Percentiles rank a stretch among this genome's conserved stretches.
These are phyloP conservation scores for Heliconius eleuchia DNA, from an alignment of 1,140 invertebrate species.

Conservation along the genomic window DNA sequence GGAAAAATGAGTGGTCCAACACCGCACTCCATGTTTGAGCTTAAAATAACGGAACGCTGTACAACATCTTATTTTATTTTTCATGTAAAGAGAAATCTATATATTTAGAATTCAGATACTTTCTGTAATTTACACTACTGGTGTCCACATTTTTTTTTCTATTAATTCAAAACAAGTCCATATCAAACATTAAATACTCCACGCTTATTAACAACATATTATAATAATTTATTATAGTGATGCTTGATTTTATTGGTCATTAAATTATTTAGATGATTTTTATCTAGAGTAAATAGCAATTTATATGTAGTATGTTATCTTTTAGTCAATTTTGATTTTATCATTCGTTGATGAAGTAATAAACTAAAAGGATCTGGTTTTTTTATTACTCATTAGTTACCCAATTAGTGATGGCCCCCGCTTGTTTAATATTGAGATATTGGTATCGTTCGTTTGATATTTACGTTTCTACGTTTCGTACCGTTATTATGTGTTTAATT, in stretches of 20 bases:
- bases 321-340: slow-evolving; percentile 8
- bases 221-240: neutral
- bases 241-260: neutral
- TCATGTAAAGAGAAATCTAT: neutral
- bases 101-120: neutral
- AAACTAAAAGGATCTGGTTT: slow-evolving; percentile 10
- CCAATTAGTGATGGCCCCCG: neutral
- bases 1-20: too few relatives aligned
- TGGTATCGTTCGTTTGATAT: neutral
- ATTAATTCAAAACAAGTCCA: neutral
- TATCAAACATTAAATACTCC: slow-evolving; percentile 4
- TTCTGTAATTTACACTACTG: neutral
- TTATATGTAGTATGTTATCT: neutral
- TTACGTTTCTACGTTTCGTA: neutral
- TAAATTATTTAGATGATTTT: slow-evolving; percentile 1
- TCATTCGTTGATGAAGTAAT: neutral
- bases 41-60: neutral
- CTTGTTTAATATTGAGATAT: neutral
- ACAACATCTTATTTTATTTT: neutral
- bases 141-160: neutral
- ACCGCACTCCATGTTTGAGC: too few relatives aligned
- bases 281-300: slow-evolving; percentile 6
- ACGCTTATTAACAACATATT: slow-evolving; percentile 12
- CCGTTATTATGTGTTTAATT: slow-evolving; percentile 1
- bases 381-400: slow-evolving; percentile 5